Evolutionary conservation across 2,888 invertebrate genomes (phyloP).

Genomic region (Lycaena phlaeas): DNA sequence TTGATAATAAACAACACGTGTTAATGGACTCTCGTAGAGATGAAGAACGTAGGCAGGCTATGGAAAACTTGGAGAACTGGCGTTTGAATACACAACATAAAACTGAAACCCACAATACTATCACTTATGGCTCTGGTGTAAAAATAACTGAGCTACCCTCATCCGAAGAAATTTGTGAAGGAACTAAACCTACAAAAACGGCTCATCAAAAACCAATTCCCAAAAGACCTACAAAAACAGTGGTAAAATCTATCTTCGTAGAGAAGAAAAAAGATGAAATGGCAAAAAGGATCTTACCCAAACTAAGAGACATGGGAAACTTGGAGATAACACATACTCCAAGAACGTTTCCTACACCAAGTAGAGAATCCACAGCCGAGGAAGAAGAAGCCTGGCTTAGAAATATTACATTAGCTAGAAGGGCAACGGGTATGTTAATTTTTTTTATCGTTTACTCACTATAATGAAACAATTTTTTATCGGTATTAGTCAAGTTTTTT

Average conservation of each 20-base stretch:
- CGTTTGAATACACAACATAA: constrained; percentile 31
- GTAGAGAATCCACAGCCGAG: constrained; percentile 78
- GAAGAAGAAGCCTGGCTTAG: constrained; percentile 87
- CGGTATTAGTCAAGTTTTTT: no score
- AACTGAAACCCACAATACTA: constrained; percentile 16
- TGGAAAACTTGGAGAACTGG: constrained; percentile 78
- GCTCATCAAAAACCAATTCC: constrained; percentile 20
- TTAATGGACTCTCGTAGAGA: constrained; percentile 77
- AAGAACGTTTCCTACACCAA: constrained; percentile 86
- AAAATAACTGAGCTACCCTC: constrained; percentile 34
- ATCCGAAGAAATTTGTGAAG: constrained; percentile 24
- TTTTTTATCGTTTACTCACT: no score
- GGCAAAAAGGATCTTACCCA: constrained; percentile 59
- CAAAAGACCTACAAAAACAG: constrained; percentile 25
- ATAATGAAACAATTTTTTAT: no score
- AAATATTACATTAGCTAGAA: constrained; percentile 82
- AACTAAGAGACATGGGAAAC: constrained; percentile 68
- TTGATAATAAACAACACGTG: constrained; percentile 63
- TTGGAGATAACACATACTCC: constrained; percentile 82
- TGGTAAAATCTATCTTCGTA: constrained; percentile 45
- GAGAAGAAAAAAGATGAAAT: constrained; percentile 45
- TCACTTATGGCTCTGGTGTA: constrained; percentile 23
- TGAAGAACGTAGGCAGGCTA: constrained; percentile 74
- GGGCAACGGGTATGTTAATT: constrained; percentile 70
- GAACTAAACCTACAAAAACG: constrained; percentile 8